Conservation (phyloP, 1,140 invertebrate genomes). For the Lanistes nyassanus region DNA sequence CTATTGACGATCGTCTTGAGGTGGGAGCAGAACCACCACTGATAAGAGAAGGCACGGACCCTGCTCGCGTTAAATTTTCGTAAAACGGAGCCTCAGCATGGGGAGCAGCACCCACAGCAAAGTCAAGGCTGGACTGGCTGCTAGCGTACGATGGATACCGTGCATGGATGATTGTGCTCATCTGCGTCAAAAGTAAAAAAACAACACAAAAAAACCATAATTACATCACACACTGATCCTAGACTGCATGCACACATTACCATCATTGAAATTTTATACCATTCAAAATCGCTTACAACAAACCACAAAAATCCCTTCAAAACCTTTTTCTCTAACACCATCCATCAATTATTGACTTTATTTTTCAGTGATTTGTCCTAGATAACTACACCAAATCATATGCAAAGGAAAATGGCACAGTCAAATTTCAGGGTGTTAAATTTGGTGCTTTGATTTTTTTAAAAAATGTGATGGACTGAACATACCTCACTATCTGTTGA, state of each 20-base stretch:
- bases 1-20: constrained; percentile 33
- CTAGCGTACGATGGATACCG: constrained; percentile 32
- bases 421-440: too few species aligned
- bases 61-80: constrained; percentile 44
- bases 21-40: constrained; percentile 20
- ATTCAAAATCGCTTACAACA: too few species aligned
- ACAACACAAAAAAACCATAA: background rate
- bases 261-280: too few species aligned
- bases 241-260: too few species aligned
- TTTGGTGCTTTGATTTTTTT: too few species aligned
- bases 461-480: background rate
- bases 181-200: constrained; percentile 18
- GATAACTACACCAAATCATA: too few species aligned
- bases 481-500: constrained; percentile 35
- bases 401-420: too few species aligned
- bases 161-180: constrained; percentile 32
- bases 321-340: too few species aligned
- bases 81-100: constrained; percentile 38
- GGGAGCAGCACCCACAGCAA: constrained; percentile 4
- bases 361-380: too few species aligned
- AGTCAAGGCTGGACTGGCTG: constrained; percentile 20
- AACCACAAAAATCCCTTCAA: too few species aligned
- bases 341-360: too few species aligned
- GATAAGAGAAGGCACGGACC: constrained; percentile 23
- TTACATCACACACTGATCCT: too few species aligned